Percentiles rank a stretch among this genome's conserved stretches.
phyloP scores from a whole-genome alignment of 2,113 vertebrate genomes.

The Talpa occidentalis region DNA sequence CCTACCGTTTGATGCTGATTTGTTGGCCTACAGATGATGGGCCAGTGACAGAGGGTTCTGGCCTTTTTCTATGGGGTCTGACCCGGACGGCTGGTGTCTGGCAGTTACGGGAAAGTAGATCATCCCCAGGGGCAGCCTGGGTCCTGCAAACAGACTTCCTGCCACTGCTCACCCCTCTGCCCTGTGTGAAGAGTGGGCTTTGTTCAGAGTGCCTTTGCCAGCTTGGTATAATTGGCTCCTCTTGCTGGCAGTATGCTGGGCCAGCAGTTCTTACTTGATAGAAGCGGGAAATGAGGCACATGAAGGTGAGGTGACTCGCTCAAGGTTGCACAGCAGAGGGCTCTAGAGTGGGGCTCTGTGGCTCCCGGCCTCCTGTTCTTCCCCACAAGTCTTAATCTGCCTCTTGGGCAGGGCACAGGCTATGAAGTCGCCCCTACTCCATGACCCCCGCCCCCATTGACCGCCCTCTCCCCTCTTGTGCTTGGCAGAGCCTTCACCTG shows the following conservation, averaged over 20 bases:
- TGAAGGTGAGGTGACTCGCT: too few relatives aligned
- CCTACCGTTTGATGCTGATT: neutral
- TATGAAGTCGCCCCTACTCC: rapidly evolving
- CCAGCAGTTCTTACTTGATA: neutral
- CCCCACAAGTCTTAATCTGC: too few relatives aligned
- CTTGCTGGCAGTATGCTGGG: neutral
- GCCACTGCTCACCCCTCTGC: neutral
- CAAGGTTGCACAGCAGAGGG: neutral
- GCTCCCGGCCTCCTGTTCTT: neutral
- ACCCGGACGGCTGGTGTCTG: rapidly evolving
- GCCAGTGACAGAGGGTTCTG: neutral
- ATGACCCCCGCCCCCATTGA: neutral
- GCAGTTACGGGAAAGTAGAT: rapidly evolving
- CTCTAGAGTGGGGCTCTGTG: neutral
- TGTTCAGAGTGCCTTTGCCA: neutral
- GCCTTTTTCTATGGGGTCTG: neutral
- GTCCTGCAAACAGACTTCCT: rapidly evolving
- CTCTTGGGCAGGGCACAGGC: neutral
- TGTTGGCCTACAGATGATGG: neutral
- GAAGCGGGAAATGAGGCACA: neutral
- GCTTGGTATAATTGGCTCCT: neutral
- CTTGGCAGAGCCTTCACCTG: constrained; percentile 76
- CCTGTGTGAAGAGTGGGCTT: neutral
- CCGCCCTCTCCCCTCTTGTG: neutral
- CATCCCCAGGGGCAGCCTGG: neutral